Evolutionary conservation across 2,113 vertebrate genomes (phyloP).

Genomic region (Pheucticus melanocephalus): DNA sequence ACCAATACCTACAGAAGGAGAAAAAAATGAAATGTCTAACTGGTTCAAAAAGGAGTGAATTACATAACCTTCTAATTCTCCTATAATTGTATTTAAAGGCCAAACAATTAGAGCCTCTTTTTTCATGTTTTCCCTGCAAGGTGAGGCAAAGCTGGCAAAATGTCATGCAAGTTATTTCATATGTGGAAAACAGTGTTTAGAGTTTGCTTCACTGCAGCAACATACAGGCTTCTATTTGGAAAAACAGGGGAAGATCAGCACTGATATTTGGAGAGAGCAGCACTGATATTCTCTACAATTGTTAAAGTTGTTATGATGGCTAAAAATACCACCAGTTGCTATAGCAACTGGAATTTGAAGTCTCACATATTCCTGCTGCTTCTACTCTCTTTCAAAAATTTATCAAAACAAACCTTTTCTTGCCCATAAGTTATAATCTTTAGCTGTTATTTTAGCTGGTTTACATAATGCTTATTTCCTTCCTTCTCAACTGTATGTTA

Average conservation of each 20-base stretch:
- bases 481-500: not conserved
- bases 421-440: not conserved
- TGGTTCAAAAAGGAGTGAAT: not conserved
- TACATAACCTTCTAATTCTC: not conserved
- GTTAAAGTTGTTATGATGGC: not conserved
- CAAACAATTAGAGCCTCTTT: not conserved
- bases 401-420: not conserved
- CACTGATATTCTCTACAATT: not conserved
- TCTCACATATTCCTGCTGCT: not conserved
- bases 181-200: not conserved
- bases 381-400: conserved; percentile 12
- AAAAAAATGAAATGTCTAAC: not conserved
- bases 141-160: not conserved
- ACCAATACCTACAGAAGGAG: not conserved
- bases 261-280: not conserved
- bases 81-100: not conserved
- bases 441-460: not conserved
- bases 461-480: not conserved
- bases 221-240: not conserved
- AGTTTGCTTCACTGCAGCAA: not conserved
- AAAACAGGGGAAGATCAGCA: not conserved
- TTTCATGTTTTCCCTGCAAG: not conserved
- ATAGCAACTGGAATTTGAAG: conserved; percentile 41
- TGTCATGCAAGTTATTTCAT: not conserved
- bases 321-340: conserved; percentile 62